Evolutionary conservation across 2,113 vertebrate genomes (phyloP).

Genomic region (Isurus oxyrinchus): DNA sequence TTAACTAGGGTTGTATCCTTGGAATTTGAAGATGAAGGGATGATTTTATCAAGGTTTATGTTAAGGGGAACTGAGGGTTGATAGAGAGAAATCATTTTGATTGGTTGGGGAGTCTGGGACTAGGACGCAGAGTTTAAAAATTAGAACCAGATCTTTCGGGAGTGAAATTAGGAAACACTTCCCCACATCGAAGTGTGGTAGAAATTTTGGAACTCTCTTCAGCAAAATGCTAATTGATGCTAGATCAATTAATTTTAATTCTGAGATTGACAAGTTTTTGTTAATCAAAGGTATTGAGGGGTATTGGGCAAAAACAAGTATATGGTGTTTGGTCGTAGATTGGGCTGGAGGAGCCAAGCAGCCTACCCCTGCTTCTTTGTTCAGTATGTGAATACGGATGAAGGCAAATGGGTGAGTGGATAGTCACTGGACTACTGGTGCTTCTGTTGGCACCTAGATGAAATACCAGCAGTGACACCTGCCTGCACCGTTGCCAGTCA

Average conservation of each 20-base stretch:
- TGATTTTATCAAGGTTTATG: background rate
- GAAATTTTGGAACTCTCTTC: background rate
- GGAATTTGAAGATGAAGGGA: background rate
- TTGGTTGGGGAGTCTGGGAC: background rate
- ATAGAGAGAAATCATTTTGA: no score
- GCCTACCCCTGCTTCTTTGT: background rate
- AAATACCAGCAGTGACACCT: background rate
- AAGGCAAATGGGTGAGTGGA: background rate
- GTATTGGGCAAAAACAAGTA: background rate
- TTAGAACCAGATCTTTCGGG: no score
- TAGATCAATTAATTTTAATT: background rate
- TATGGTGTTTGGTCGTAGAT: background rate
- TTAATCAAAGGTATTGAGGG: background rate
- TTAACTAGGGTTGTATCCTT: background rate
- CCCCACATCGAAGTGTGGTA: background rate
- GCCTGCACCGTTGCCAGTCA: background rate
- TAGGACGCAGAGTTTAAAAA: no score
- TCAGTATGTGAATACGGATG: background rate
- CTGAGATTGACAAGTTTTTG: background rate
- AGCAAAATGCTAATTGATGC: background rate
- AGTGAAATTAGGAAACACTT: no score
- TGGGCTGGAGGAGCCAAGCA: no score
- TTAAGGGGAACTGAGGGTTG: background rate
- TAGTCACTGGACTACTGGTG: background rate
- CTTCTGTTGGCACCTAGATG: background rate